phyloP scores from a whole-genome alignment of 2,113 vertebrate genomes.

The Corythaeola cristata region DNA sequence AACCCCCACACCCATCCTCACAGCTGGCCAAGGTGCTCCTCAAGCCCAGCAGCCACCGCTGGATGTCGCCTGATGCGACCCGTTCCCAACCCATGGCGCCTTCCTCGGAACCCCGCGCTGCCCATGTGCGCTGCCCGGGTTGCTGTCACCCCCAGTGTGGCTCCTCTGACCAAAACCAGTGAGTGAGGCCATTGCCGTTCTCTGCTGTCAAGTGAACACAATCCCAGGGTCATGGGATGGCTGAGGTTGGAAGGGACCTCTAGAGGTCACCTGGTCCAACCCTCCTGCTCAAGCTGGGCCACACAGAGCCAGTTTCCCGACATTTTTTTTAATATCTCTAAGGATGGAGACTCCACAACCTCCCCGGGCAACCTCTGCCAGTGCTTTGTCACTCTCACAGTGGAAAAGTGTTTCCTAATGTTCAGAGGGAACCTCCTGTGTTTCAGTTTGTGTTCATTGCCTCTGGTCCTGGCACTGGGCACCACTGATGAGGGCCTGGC shows the following conservation, averaged over 20 bases:
- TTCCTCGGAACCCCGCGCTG: too few species aligned
- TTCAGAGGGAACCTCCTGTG: background rate
- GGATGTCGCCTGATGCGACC: background rate
- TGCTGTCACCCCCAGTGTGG: fast-evolving
- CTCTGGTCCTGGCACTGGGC: background rate
- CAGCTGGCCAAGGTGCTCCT: background rate
- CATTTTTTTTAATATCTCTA: too few species aligned
- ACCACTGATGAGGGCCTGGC: background rate
- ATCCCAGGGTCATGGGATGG: fast-evolving
- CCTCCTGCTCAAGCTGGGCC: background rate
- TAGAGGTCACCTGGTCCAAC: too few species aligned
- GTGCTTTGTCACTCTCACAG: background rate
- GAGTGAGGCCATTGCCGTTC: too few species aligned
- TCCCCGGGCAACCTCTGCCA: background rate
- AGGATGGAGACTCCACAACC: too few species aligned
- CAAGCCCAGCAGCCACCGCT: too few species aligned
- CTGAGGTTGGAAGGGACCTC: background rate
- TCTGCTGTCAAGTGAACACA: background rate
- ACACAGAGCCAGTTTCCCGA: background rate
- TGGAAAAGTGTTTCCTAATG: background rate
- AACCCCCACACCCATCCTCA: too few species aligned
- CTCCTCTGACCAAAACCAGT: too few species aligned
- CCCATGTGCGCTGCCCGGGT: fast-evolving
- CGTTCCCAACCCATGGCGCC: fast-evolving
- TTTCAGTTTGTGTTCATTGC: background rate